These are phyloP conservation scores for Marronus borbonicus DNA, from an alignment of 2,888 invertebrate species.

Conservation along the genomic window DNA sequence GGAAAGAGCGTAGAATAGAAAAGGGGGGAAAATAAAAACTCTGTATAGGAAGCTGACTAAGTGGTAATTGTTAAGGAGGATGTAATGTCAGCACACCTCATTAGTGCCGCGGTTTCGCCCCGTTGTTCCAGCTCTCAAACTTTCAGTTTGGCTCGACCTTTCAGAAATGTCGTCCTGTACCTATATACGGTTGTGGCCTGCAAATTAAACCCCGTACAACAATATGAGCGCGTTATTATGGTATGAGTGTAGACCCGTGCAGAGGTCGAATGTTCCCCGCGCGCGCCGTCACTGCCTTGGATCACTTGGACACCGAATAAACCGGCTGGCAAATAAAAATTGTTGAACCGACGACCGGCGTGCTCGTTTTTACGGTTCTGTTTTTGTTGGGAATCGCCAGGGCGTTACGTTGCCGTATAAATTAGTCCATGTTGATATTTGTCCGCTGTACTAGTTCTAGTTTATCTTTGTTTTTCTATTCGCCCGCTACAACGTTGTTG, in stretches of 20 bases:
- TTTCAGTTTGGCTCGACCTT: constrained; percentile 58
- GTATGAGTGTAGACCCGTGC: neutral
- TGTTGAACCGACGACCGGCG: neutral
- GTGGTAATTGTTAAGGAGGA: constrained; percentile 62
- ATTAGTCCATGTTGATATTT: constrained; percentile 43
- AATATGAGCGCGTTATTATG: constrained; percentile 34
- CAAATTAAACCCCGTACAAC: constrained; percentile 53
- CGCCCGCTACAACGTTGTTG: neutral
- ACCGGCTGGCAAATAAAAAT: constrained; percentile 31
- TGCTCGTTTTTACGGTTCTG: constrained; percentile 16
- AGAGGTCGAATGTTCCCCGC: neutral
- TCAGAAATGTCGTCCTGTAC: constrained; percentile 61
- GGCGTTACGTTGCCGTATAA: constrained; percentile 38
- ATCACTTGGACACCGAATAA: constrained; percentile 16
- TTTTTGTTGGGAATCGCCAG: constrained; percentile 28
- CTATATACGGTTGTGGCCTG: constrained; percentile 53
- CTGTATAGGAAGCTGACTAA: constrained; percentile 54
- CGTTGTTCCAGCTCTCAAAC: constrained; percentile 51
- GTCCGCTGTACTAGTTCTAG: constrained; percentile 21
- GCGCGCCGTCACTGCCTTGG: constrained; percentile 6
- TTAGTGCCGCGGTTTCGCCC: constrained; percentile 63
- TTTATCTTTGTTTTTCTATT: constrained; percentile 24
- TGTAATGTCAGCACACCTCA: constrained; percentile 67
- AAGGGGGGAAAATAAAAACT: constrained; percentile 23
- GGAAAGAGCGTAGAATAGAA: constrained; percentile 31